Percentiles rank a stretch among this genome's conserved stretches.
phyloP scores from a whole-genome alignment of 2,113 vertebrate species.

The Atrichornis clamosus region DNA sequence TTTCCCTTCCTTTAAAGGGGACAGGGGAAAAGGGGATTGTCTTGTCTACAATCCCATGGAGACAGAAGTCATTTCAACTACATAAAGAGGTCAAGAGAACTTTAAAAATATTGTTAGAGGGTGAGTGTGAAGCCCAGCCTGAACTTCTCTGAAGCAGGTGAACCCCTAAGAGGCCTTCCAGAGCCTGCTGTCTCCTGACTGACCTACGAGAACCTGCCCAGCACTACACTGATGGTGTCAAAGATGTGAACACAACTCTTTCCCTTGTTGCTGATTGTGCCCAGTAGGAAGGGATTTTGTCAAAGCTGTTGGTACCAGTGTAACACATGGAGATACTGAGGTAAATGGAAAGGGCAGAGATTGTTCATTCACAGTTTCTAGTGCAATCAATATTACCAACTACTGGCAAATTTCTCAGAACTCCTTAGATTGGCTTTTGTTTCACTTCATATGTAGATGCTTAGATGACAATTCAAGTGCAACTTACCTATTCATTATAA shows the following conservation, averaged over 20 bases:
- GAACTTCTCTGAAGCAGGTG: background rate
- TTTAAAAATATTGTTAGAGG: background rate
- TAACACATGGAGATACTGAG: accelerated
- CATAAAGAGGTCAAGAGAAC: background rate
- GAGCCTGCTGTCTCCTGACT: background rate
- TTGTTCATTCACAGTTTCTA: background rate
- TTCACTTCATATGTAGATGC: background rate
- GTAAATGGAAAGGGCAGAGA: background rate
- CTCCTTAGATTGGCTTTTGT: background rate
- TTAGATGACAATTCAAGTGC: background rate
- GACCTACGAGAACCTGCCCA: background rate
- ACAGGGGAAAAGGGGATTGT: too few species aligned
- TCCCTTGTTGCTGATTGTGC: background rate
- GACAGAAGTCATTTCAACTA: background rate
- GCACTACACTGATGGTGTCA: background rate
- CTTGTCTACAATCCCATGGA: background rate
- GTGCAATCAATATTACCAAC: background rate
- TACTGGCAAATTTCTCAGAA: background rate
- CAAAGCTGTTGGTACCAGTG: background rate
- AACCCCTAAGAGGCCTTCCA: background rate
- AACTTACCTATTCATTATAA: background rate
- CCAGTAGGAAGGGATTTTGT: background rate
- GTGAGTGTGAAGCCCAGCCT: background rate
- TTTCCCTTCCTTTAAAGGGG: background rate
- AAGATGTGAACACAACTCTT: background rate